Base-by-base conservation (phyloP, 2,797 vertebrate species). In the Amazona finschi region DNA sequence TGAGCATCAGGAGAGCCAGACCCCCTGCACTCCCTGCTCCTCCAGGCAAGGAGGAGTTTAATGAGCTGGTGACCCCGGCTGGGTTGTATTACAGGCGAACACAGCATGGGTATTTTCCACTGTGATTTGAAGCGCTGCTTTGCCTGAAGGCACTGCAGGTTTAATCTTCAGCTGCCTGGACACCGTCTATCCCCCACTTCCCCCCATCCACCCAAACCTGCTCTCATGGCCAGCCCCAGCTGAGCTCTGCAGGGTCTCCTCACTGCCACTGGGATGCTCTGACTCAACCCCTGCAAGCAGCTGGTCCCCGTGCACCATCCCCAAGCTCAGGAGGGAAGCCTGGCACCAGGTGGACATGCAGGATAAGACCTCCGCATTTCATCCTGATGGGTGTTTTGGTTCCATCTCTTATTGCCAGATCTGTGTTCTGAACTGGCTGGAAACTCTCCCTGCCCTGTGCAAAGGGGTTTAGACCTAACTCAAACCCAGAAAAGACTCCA, bases 61-160 rank as follows among this genome's bases (percentile, higher is more conserved):
- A 94, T 71, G 87, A 94, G 89, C 89, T 66, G 89, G 62, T 70
- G 92, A 86, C 46, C 89, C 85, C 52, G 25, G 53, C 80, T 31
- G 86, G 33, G 82, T 31, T 31, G 47, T 21, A 36, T 5, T 58
- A 67, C 83, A 77, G 53, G 24, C 25, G 0, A 49, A 65, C 6
- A 3, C 44, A 73, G 57, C 5, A 0, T 12, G 2, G 30, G 47
- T 61, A 47, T 41, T 69, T 85, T 88, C 79, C 64, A 5, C 50
- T 24, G 27, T 12, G 58, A 39, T 9, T 38, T 52, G 53, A 39
- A 85, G 84, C 1, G 1, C 66, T 65, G 70, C 2, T 5, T 31
- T 6, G 77, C 92, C 90, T 2, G 8, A 30, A 62, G 87, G 84
- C 78, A 7, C 60, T 11, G 17, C 46, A 12, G 65, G 50, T 65